Percentiles rank a stretch among this genome's conserved stretches.
Evolutionary conservation across 2,797 vertebrate species (phyloP).

Genomic region (Ciconia nigra): DNA sequence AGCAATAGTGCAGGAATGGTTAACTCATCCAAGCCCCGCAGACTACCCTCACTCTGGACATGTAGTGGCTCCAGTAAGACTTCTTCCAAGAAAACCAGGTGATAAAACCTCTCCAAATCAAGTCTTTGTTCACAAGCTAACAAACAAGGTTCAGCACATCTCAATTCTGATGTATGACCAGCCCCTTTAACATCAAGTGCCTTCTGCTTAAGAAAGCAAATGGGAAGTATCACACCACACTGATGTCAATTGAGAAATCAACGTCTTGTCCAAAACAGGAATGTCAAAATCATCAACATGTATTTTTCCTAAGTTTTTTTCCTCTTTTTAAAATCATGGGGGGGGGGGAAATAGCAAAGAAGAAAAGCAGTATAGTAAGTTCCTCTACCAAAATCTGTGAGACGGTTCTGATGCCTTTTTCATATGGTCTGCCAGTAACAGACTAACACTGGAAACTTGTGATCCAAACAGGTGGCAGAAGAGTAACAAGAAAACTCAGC

Average conservation of each 20-base stretch:
- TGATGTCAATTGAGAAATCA: not conserved
- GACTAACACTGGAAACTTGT: not conserved
- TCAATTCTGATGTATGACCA: not conserved
- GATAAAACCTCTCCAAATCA: not conserved
- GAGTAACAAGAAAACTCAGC: not conserved
- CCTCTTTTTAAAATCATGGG: not conserved
- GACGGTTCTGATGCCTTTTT: not conserved
- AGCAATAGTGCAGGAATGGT: not conserved
- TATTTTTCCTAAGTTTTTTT: not conserved
- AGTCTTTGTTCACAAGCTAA: not conserved
- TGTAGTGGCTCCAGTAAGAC: not conserved
- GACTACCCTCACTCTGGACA: not conserved
- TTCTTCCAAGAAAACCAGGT: not conserved
- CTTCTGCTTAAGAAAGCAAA: not conserved
- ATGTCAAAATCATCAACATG: not conserved
- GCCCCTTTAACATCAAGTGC: not conserved
- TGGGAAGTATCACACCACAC: not conserved
- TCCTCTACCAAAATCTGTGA: not conserved
- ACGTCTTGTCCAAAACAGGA: not conserved
- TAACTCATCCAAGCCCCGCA: not conserved
- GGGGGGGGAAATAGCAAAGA: not conserved
- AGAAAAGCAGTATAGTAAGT: not conserved
- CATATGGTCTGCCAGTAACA: not conserved
- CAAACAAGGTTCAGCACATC: not conserved
- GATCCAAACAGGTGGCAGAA: not conserved